Conservation (phyloP, 53 echinoderm and acorn worm species). For the Echinometra lucunter region DNA sequence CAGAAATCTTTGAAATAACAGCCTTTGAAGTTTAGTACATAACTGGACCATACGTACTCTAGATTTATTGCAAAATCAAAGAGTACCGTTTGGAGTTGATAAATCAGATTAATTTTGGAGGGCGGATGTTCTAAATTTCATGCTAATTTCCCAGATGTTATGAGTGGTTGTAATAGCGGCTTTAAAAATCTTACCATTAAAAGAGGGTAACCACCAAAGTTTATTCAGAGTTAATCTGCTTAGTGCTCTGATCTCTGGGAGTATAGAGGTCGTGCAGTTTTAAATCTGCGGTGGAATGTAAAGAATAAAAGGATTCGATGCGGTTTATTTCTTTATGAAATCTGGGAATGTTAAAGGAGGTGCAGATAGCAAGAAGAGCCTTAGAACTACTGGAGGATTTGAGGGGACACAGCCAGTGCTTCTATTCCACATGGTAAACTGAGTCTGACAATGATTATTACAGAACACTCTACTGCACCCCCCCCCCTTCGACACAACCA, state of each 20-base stretch:
- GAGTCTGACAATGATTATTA: too few relatives aligned
- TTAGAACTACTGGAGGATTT: too few relatives aligned
- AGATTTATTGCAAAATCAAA: not conserved
- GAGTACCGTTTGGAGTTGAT: not conserved
- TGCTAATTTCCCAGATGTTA: constrained; percentile 19
- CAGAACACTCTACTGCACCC: too few relatives aligned
- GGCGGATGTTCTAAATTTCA: not conserved
- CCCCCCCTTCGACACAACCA: too few relatives aligned
- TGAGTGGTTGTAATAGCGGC: not conserved
- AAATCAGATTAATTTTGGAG: not conserved
- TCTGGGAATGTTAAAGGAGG: too few relatives aligned
- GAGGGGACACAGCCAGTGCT: too few relatives aligned
- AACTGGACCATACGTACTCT: not conserved
- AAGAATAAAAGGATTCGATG: not conserved
- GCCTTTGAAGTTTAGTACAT: too few relatives aligned
- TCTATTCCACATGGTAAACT: too few relatives aligned
- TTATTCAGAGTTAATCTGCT: constrained; percentile 1
- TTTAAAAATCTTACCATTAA: not conserved
- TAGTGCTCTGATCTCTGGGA: constrained; percentile 8
- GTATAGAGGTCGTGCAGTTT: not conserved
- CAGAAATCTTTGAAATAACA: too few relatives aligned
- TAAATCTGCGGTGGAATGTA: not conserved
- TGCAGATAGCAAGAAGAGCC: too few relatives aligned
- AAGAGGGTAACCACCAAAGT: not conserved
- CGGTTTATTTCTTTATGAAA: too few relatives aligned